Evolutionary conservation across 2,113 vertebrate genomes (phyloP).

Genomic region (Ageneiosus marmoratus): DNA sequence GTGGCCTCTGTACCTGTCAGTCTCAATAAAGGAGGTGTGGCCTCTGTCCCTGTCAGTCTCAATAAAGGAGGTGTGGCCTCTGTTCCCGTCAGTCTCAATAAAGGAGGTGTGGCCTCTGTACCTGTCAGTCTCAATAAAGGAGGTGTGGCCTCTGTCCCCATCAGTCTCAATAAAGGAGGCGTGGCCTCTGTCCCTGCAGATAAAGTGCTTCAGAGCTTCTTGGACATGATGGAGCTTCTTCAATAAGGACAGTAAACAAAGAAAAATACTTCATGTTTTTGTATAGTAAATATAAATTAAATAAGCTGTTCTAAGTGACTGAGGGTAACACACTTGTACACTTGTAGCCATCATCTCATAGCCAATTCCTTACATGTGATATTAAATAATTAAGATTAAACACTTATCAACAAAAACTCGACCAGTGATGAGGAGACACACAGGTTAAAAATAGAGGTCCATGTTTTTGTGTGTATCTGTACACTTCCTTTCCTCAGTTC

Average conservation of each 20-base stretch:
- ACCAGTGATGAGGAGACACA: neutral
- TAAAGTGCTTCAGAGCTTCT: constrained; percentile 71
- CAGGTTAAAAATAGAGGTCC: constrained; percentile 7
- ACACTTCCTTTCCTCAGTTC: constrained; percentile 58
- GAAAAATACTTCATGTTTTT: neutral
- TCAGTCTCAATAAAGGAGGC: neutral
- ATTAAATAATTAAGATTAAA: constrained; percentile 40
- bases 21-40: neutral
- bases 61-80: neutral
- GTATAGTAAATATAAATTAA: neutral
- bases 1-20: neutral
- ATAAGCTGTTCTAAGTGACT: neutral
- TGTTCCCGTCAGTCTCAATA: constrained; percentile 37
- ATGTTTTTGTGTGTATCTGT: constrained; percentile 9
- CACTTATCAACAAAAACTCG: constrained; percentile 14
- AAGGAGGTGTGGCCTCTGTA: constrained; percentile 21
- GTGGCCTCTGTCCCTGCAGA: constrained; percentile 41
- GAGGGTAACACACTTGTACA: neutral
- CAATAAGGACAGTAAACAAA: neutral
- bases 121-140: neutral
- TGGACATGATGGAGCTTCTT: neutral
- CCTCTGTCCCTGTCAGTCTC: neutral
- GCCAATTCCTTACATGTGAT: constrained; percentile 7
- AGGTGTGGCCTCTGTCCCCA: neutral
- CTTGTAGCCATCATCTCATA: neutral